These are phyloP conservation scores for Cetonia aurata DNA, from an alignment of 2,888 invertebrate genomes.

Conservation along the genomic window DNA sequence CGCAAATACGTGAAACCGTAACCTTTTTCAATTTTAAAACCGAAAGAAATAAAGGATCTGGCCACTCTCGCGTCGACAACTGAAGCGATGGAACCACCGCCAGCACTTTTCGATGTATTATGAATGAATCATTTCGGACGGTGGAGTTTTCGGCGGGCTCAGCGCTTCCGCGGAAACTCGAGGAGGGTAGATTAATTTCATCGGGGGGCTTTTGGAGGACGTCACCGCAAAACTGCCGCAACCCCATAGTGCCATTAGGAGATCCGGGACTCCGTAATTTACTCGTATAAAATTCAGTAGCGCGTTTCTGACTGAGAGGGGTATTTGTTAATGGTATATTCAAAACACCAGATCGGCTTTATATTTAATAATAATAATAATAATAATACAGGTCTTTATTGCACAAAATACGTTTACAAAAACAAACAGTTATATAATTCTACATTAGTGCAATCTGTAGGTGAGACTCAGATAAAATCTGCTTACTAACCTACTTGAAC, in stretches of 20 bases:
- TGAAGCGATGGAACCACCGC: not conserved
- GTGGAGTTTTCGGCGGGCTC: constrained; percentile 28
- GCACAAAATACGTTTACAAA: too few relatives aligned
- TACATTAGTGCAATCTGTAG: too few relatives aligned
- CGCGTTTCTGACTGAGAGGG: not conserved
- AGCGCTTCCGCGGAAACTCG: constrained; percentile 19
- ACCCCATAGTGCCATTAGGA: constrained; percentile 20
- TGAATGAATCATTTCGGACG: constrained; percentile 16
- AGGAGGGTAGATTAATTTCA: constrained; percentile 35
- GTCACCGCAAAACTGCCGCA: constrained; percentile 23
- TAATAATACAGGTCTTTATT: too few relatives aligned
- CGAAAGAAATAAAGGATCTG: too few relatives aligned
- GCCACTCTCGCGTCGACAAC: not conserved
- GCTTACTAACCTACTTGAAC: too few relatives aligned
- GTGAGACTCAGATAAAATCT: too few relatives aligned
- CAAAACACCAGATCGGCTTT: not conserved
- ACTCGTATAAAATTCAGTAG: constrained; percentile 32
- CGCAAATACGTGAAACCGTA: too few relatives aligned
- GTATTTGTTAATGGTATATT: constrained; percentile 26
- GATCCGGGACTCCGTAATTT: constrained; percentile 24
- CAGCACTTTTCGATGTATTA: constrained; percentile 21
- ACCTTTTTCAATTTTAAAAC: too few relatives aligned
- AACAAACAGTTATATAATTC: too few relatives aligned
- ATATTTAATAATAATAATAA: too few relatives aligned
- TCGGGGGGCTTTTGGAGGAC: constrained; percentile 26